Percentiles rank a stretch among this genome's conserved stretches.
Evolutionary conservation across 2,888 invertebrate species (phyloP).

Genomic region (Drymonia ruficornis): DNA sequence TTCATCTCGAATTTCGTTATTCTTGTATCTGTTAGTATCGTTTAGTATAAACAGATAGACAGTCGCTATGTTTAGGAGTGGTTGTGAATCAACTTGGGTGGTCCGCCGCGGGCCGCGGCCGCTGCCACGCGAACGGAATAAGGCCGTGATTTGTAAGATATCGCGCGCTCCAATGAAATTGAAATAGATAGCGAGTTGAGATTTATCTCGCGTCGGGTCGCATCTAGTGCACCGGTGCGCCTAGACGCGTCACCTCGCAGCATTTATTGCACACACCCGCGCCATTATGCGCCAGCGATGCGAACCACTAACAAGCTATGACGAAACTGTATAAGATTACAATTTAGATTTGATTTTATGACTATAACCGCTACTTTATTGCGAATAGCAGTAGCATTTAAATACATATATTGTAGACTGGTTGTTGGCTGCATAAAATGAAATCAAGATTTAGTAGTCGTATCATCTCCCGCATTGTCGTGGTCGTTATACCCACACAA

Average conservation of each 20-base stretch:
- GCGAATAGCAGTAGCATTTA: neutral
- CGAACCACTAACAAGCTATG: constrained; percentile 44
- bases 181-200: constrained; percentile 74
- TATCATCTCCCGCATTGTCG: constrained; percentile 16
- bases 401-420: neutral
- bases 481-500: constrained; percentile 33
- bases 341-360: constrained; percentile 41
- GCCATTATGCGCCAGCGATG: constrained; percentile 39
- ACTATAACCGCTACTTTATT: constrained; percentile 34
- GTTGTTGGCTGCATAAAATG: neutral
- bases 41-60: constrained; percentile 70
- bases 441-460: neutral
- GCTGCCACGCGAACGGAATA: constrained; percentile 62
- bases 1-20: constrained; percentile 61
- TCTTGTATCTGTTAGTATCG: constrained; percentile 62
- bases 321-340: constrained; percentile 46
- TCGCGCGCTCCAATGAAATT: constrained; percentile 74
- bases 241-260: constrained; percentile 67
- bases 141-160: constrained; percentile 79
- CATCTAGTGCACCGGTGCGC: constrained; percentile 75
- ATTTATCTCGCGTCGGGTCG: constrained; percentile 75
- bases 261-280: constrained; percentile 54
- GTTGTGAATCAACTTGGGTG: constrained; percentile 72
- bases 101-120: constrained; percentile 63
- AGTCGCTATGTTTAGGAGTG: constrained; percentile 74